Base-by-base conservation (phyloP, 2,113 vertebrate genomes). In the Cyphomyrus discorhynchus region DNA sequence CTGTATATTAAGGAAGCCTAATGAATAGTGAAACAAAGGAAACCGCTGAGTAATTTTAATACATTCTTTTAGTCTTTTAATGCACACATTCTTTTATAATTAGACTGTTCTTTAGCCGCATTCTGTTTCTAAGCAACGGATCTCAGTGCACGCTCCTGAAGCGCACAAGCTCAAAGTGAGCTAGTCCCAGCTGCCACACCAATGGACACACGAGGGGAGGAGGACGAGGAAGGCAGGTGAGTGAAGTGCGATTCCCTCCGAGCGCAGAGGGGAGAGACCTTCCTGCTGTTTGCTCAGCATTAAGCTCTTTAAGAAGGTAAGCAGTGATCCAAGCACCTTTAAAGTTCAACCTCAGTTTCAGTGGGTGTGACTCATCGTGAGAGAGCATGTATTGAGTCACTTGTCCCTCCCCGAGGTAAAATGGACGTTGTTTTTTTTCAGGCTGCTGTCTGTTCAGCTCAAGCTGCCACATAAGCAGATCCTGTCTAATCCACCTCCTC, bases 391-490 rank as follows among this genome's bases (percentile, higher is more conserved):
- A 24, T 15, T 13, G 19, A n/a, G 2, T n/a, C 56, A n/a, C 7
- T 62, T 62, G 56, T n/a, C 15, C 8, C 5, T 35, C 70, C 24
- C 31, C 3, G 11, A 74, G 10, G 31, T 19, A 19, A 83, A 83
- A 83, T 27, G 19, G 80, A 11, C 80, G 6, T 46, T 13, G 4
- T 46, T 46, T 46, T 80, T 45, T 21, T 56, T 53, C 85, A 19
- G n/a, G 47, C 31, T 52, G 4, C 24, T 50, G 47, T 27, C 84
- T n/a, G 21, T 47, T 86, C 17, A 17, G 31, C 91, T 86, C 85
- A 21, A 89, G 70, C 90, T 89, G 89, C 86, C 88, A 91, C 56
- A 46, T 62, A 88, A 86, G 85, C 85, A 53, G 85, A 52, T 53
- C 42, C 17, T 19, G 19, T 24, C 42, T 46, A 83, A 83, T 83